Evolutionary conservation across 2,888 invertebrate species (phyloP).

Genomic region (Spisula solida): DNA sequence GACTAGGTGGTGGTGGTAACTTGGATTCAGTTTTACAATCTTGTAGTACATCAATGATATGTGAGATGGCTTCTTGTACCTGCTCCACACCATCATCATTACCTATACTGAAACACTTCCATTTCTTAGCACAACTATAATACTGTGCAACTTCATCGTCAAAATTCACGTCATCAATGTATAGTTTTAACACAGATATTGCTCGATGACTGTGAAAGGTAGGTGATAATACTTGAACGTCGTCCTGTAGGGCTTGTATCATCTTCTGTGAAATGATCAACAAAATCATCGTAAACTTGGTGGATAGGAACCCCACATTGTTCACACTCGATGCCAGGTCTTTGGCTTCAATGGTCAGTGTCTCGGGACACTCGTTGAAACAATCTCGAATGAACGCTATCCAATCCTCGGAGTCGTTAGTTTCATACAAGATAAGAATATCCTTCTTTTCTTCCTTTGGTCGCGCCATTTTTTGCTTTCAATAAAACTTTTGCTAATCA

Average conservation of each 20-base stretch:
- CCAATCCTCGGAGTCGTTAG: constrained; percentile 52
- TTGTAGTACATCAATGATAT: constrained; percentile 51
- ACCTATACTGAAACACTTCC: constrained; percentile 53
- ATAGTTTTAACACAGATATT: constrained; percentile 54
- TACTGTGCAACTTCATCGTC: constrained; percentile 29
- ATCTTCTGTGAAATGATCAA: constrained; percentile 55
- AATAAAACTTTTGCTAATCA: not conserved
- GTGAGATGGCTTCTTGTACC: constrained; percentile 44
- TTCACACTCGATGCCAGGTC: constrained; percentile 27
- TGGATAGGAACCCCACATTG: not conserved
- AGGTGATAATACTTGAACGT: constrained; percentile 50
- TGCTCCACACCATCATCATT: constrained; percentile 38
- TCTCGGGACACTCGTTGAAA: constrained; percentile 25
- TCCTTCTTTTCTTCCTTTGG: constrained; percentile 45
- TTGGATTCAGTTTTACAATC: not conserved
- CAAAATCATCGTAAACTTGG: constrained; percentile 33
- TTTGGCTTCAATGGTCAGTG: constrained; percentile 30
- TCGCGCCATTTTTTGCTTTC: constrained; percentile 18
- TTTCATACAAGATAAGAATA: constrained; percentile 58
- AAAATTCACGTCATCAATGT: constrained; percentile 24
- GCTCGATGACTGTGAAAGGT: constrained; percentile 47
- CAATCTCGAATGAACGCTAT: constrained; percentile 40
- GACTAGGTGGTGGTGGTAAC: not conserved
- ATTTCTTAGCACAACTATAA: constrained; percentile 28
- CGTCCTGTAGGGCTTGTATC: constrained; percentile 49